These are phyloP conservation scores for Lepidochitona cinerea DNA, from an alignment of 2,888 invertebrate species.

Conservation along the genomic window DNA sequence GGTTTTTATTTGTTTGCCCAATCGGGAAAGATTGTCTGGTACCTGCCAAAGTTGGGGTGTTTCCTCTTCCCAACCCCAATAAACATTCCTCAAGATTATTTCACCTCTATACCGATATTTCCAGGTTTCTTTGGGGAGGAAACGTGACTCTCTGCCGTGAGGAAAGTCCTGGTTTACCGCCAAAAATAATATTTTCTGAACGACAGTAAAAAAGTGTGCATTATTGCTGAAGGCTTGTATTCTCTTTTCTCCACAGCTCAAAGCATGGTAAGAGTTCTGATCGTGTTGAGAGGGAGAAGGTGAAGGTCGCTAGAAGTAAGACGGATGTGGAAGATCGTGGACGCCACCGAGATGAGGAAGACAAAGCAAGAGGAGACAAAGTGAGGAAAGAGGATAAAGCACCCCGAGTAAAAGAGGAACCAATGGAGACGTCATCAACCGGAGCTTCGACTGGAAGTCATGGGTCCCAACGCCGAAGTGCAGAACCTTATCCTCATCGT, in stretches of 20 bases:
- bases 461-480: constrained; percentile 38
- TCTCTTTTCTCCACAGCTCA: not conserved
- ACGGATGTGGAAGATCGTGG: constrained; percentile 12
- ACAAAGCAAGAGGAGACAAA: constrained; percentile 24
- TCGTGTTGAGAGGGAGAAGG: constrained; percentile 13
- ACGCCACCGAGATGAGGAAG: constrained; percentile 26
- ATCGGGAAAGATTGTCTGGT: too few relatives aligned
- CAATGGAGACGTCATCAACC: not conserved
- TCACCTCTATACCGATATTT: not conserved
- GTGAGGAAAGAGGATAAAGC: constrained; percentile 10
- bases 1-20: too few relatives aligned
- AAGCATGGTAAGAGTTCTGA: not conserved
- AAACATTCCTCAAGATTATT: too few relatives aligned
- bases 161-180: too few relatives aligned
- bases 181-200: too few relatives aligned
- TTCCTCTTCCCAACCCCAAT: too few relatives aligned
- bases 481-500: constrained; percentile 53
- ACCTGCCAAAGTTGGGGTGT: too few relatives aligned
- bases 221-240: not conserved
- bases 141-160: too few relatives aligned
- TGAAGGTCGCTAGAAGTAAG: constrained; percentile 18
- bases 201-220: not conserved
- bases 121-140: too few relatives aligned
- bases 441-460: not conserved
- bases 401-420: constrained; percentile 15